A percentile compares a stretch with the other conserved stretches of the same genome.
Conservation (phyloP, 2,113 vertebrate species). For the Rostratula benghalensis region DNA sequence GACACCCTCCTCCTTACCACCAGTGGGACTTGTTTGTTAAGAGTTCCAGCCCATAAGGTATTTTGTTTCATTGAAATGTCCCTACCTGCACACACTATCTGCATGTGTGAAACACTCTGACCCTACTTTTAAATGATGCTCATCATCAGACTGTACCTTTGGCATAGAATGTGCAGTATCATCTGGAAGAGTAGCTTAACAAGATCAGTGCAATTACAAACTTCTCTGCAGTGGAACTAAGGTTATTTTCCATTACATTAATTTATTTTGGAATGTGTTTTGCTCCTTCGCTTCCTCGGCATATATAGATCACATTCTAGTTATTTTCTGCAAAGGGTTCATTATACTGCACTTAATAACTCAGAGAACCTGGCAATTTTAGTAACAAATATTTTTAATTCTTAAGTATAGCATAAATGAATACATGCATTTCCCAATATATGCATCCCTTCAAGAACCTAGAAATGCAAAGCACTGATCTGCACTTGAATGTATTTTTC, state of each 20-base stretch:
- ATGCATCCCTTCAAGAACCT: background rate
- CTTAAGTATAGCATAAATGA: conserved; percentile 6
- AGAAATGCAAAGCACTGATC: background rate
- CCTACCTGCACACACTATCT: background rate
- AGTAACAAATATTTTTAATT: conserved; percentile 31
- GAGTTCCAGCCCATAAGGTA: background rate
- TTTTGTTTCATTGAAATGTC: background rate
- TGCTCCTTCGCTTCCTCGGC: conserved; percentile 46
- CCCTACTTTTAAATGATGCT: background rate
- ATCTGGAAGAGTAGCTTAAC: conserved; percentile 27
- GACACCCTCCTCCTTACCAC: background rate
- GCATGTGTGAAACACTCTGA: background rate
- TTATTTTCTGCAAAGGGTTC: conserved; percentile 60
- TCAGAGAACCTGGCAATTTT: conserved; percentile 39
- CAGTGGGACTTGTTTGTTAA: background rate
- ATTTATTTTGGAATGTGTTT: conserved; percentile 55
- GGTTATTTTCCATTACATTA: conserved; percentile 44
- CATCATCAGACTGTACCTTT: background rate
- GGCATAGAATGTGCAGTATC: background rate
- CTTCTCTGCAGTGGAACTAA: conserved; percentile 34
- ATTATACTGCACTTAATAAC: conserved; percentile 58
- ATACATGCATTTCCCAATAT: background rate
- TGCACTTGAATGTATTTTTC: background rate
- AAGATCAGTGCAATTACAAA: conserved; percentile 39
- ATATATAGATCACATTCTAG: conserved; percentile 58